Conservation (phyloP, 2,797 vertebrate genomes). For the Sebastes diploproa region DNA sequence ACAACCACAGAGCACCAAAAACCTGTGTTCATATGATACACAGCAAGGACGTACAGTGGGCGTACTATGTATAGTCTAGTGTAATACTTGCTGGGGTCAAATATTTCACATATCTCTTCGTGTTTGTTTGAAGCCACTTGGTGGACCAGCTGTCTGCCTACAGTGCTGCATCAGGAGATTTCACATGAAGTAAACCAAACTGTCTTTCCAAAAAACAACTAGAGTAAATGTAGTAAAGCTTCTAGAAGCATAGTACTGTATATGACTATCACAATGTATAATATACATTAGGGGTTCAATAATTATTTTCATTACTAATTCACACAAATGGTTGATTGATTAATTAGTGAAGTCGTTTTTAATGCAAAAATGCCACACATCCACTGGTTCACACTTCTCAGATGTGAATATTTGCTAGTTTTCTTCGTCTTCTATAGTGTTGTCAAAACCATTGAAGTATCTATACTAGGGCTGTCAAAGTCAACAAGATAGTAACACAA, state of each 20-base stretch:
- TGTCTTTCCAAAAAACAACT: neutral
- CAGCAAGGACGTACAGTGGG: neutral
- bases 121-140: constrained; percentile 33
- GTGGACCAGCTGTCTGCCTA: constrained; percentile 29
- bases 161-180: constrained; percentile 5
- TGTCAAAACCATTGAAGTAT: too few relatives aligned
- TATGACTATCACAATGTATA: neutral
- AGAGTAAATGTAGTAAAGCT: neutral
- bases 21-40: constrained; percentile 16
- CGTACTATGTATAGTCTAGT: constrained; percentile 3
- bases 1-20: constrained; percentile 23
- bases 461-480: too few relatives aligned
- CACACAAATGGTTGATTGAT: neutral
- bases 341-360: neutral
- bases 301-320: neutral
- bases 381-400: neutral
- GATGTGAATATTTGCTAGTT: neutral
- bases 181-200: neutral
- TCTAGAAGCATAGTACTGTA: neutral
- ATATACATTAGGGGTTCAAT: neutral
- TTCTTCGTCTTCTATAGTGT: neutral
- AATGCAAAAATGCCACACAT: neutral
- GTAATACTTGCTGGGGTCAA: constrained; percentile 16
- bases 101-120: constrained; percentile 14
- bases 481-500: too few relatives aligned